phyloP scores from a whole-genome alignment of 2,888 invertebrate species.

The Eretmocerus hayati region DNA sequence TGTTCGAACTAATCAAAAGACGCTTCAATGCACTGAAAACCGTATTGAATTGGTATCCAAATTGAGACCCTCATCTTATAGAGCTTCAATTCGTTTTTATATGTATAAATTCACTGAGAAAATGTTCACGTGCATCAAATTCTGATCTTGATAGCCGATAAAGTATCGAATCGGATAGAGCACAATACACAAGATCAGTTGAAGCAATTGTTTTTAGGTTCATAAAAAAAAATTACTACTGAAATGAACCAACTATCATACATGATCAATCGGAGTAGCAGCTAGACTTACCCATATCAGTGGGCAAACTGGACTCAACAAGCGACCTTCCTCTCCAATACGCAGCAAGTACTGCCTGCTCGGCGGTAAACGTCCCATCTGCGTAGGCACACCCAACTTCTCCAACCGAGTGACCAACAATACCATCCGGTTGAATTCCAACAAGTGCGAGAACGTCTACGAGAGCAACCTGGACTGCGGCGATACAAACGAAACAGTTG shows the following conservation, averaged over 20 bases:
- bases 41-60: too few relatives aligned
- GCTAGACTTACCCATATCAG: constrained; percentile 17
- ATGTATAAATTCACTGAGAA: too few relatives aligned
- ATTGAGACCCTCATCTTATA: too few relatives aligned
- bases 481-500: constrained; percentile 88
- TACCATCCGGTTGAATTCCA: constrained; percentile 84
- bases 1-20: too few relatives aligned
- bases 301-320: constrained; percentile 60
- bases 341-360: constrained; percentile 89
- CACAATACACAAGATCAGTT: not conserved
- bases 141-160: too few relatives aligned
- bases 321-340: constrained; percentile 88
- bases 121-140: too few relatives aligned
- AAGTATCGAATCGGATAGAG: not conserved
- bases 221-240: too few relatives aligned
- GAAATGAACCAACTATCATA: too few relatives aligned
- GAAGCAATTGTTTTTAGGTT: too few relatives aligned
- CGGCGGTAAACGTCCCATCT: constrained; percentile 88
- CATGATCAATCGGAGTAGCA: too few relatives aligned
- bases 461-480: constrained; percentile 93
- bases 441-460: constrained; percentile 74
- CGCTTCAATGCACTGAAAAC: too few relatives aligned
- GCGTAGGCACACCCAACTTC: constrained; percentile 93
- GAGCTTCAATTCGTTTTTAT: too few relatives aligned
- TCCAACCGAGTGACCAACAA: constrained; percentile 92